Conservation (phyloP, 53 echinoderm and acorn worm species). For the Mesocentrotus franciscanus region DNA sequence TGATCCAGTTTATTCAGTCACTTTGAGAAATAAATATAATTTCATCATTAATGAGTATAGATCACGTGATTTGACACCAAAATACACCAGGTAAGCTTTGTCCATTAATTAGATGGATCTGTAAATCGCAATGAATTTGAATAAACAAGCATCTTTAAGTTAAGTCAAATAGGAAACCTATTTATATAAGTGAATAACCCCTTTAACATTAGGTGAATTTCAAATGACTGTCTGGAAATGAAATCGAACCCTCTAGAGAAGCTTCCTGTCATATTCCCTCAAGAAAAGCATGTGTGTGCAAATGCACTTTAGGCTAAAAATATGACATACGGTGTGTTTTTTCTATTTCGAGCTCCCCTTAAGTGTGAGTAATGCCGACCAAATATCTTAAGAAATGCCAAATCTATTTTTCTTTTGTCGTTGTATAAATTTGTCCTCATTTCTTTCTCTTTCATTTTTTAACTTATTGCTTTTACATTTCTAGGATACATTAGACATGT, state of each 20-base stretch:
- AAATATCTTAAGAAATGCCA: neutral
- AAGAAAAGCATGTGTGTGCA: conserved; percentile 43
- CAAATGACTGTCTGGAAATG: conserved; percentile 30
- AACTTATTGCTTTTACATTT: neutral
- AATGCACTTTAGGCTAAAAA: conserved; percentile 55
- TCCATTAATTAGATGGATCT: neutral
- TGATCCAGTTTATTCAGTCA: too few species aligned
- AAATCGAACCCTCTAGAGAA: neutral
- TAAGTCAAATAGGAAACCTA: neutral
- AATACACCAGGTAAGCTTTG: too few species aligned
- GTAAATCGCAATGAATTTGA: neutral
- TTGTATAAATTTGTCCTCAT: neutral
- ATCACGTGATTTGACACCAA: too few species aligned
- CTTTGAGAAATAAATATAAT: too few species aligned
- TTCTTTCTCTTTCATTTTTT: neutral
- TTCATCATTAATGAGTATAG: too few species aligned
- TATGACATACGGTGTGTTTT: neutral
- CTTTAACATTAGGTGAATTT: conserved; percentile 17
- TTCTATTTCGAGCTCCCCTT: neutral
- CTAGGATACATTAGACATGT: neutral
- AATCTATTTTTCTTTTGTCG: neutral
- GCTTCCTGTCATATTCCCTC: neutral
- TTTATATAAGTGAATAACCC: neutral
- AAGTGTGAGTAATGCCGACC: neutral
- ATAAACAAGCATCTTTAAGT: neutral